phyloP scores from a whole-genome alignment of 2,113 vertebrate genomes.

The Pomatostomus ruficeps region DNA sequence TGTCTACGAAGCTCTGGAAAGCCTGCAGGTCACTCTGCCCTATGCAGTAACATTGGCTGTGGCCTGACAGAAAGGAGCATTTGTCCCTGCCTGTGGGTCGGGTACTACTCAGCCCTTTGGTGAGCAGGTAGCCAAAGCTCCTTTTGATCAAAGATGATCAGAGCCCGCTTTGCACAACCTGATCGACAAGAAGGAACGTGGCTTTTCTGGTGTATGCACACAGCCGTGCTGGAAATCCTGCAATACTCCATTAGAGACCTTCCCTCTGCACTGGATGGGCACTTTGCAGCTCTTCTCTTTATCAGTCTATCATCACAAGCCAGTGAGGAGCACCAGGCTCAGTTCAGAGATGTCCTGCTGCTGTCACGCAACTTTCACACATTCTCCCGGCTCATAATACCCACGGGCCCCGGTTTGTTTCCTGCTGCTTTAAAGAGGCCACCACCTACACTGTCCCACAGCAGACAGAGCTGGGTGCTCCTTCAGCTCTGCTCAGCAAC shows the following conservation, averaged over 20 bases:
- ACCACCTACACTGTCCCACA: neutral
- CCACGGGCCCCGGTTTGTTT: neutral
- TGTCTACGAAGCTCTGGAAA: neutral
- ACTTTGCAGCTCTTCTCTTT: neutral
- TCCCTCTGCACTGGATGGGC: neutral
- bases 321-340: neutral
- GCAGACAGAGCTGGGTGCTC: neutral
- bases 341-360: neutral
- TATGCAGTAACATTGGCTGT: neutral
- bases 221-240: conserved; percentile 10
- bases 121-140: neutral
- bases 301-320: neutral
- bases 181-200: neutral
- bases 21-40: neutral
- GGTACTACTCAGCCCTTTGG: neutral
- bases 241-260: neutral
- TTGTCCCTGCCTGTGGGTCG: neutral
- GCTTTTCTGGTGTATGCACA: neutral
- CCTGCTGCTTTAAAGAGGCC: neutral
- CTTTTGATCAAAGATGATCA: neutral
- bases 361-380: neutral
- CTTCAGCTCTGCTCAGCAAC: conserved; percentile 20
- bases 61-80: neutral
- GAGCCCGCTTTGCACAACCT: neutral
- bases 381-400: neutral